Base-by-base conservation (phyloP, 2,888 invertebrate species). In the Muschampia staudingeri region DNA sequence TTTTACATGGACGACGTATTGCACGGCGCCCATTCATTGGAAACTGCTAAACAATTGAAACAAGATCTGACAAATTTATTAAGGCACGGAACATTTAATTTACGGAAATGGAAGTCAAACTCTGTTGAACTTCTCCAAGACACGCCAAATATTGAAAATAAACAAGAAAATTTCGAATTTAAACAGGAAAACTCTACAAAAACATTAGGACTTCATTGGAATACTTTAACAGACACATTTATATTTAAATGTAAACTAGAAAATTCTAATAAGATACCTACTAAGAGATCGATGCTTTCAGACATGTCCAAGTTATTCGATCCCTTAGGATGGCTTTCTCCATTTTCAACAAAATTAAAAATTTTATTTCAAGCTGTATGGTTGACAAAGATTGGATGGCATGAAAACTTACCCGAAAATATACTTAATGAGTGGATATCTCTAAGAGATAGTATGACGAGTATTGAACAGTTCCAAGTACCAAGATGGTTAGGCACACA, bases 31-130 rank as follows among this genome's bases (percentile, higher is more conserved):
- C 16, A 78, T 37, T 52, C 71, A 9, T 16, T 77, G 0, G 65
- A 81, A 8, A 5, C 19, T 16, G 77, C 82, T 1, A 37, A 14
- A 42, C 9, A 56, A 25, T 14, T 75, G 11, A 42, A 44, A 48
- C n/a, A 61, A 1, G 72, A 84, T 14, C 52, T 84, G 0, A 84
- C 79, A 8, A n/a, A 70, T 2, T 19, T 82, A 8, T 76, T 84
- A 9, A 37, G 65, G 25, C n/a, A n/a, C 1, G 84, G 72, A 1
- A 75, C 78, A 9, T 82, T 82, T 11, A 82, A 82, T 37, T 34
- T 84, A 12, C 67, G 82, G 14, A 84, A 84, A 70, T 84, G 81
- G 82, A 56, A 76, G 1, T 81, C 81, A 19, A 84, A 84, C 34
- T 30, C 42, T 6, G 25, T 56, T 12, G 12, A 25, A 30, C 75